phyloP scores from a whole-genome alignment of 1,140 invertebrate species.

The Pachypeltis micranthus region DNA sequence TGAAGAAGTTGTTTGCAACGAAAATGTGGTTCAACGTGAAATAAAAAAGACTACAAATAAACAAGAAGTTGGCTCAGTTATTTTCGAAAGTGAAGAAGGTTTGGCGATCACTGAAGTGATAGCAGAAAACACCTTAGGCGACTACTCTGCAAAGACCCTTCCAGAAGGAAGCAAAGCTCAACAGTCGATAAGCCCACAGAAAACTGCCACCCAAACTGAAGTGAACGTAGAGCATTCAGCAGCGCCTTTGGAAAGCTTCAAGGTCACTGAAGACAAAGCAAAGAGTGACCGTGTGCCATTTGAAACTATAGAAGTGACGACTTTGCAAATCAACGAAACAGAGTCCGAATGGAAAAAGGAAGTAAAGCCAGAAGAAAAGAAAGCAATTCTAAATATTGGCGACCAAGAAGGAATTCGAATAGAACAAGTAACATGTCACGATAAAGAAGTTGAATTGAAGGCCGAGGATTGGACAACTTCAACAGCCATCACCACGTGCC shows the following conservation, averaged over 20 bases:
- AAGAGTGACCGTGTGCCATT: constrained; percentile 36
- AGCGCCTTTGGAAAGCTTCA: constrained; percentile 30
- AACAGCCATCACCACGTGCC: constrained; percentile 34
- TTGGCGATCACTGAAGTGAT: constrained; percentile 41
- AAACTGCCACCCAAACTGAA: constrained; percentile 40
- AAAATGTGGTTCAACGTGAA: constrained; percentile 34
- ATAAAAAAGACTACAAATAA: constrained; percentile 35
- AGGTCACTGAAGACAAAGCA: constrained; percentile 35
- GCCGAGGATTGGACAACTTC: constrained; percentile 32
- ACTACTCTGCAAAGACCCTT: constrained; percentile 34
- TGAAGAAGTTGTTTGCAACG: constrained; percentile 39
- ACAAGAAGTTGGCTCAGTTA: constrained; percentile 33
- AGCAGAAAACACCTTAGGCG: constrained; percentile 23
- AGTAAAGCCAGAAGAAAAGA: constrained; percentile 37
- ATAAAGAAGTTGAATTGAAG: constrained; percentile 40
- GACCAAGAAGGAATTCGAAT: constrained; percentile 38
- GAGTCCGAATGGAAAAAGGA: constrained; percentile 39
- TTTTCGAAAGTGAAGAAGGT: constrained; percentile 41
- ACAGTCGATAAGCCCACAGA: constrained; percentile 37
- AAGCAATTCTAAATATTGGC: constrained; percentile 38
- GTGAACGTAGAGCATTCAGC: constrained; percentile 39
- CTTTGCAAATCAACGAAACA: constrained; percentile 43
- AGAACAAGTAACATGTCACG: constrained; percentile 40
- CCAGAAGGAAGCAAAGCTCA: constrained; percentile 29
- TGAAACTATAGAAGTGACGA: constrained; percentile 40